A percentile compares a stretch with the other conserved stretches of the same genome.
Evolutionary conservation across 2,888 invertebrate genomes (phyloP).

Genomic region (Melolontha melolontha): DNA sequence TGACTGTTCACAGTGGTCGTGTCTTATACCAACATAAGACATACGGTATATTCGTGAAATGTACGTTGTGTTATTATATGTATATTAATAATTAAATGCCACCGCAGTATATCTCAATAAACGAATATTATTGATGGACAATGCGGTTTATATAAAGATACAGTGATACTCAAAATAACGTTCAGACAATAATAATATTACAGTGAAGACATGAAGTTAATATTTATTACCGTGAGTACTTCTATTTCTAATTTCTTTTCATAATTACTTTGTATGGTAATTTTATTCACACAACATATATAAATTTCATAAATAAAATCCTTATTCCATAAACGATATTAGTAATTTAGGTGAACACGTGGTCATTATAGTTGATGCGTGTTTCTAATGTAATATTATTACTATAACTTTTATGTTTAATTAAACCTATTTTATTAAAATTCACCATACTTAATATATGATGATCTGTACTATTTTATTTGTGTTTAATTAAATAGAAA

Average conservation of each 20-base stretch:
- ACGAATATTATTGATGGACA: conserved; percentile 18
- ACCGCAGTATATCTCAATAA: conserved; percentile 1
- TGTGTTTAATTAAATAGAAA: too few relatives aligned
- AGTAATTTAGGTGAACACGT: conserved; percentile 9
- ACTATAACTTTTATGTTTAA: neutral
- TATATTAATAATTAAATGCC: neutral
- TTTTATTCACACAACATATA: too few relatives aligned
- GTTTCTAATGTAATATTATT: too few relatives aligned
- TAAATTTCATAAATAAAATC: neutral
- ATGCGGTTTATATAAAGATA: conserved; percentile 38
- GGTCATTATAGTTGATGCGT: neutral
- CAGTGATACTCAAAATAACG: conserved; percentile 21
- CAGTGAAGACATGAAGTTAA: conserved; percentile 35
- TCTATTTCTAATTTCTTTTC: neutral
- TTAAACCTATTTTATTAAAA: conserved; percentile 1
- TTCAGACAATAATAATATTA: conserved; percentile 8
- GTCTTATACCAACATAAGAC: conserved; percentile 26
- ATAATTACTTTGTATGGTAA: conserved; percentile 6
- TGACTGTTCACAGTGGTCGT: conserved; percentile 37
- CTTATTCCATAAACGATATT: neutral
- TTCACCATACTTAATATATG: too few relatives aligned
- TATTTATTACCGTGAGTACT: conserved; percentile 33
- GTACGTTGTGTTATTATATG: conserved; percentile 7
- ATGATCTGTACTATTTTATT: too few relatives aligned
- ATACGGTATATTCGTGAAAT: conserved; percentile 33